Evolutionary conservation across 1,140 invertebrate species (phyloP).

Genomic region (Proales similis): DNA sequence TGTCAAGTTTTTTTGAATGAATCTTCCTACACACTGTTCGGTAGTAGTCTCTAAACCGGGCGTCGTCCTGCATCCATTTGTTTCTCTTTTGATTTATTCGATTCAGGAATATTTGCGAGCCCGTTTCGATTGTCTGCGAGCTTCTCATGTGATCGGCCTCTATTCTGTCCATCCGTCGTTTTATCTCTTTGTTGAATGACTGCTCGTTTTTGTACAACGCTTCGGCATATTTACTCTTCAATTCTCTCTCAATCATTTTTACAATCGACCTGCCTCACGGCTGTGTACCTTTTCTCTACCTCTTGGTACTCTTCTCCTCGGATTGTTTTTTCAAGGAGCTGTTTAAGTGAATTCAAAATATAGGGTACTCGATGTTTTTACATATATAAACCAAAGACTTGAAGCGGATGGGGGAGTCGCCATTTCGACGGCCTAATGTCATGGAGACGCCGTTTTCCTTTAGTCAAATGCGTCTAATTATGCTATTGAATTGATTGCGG

Average conservation of each 20-base stretch:
- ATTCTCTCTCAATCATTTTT: conserved; percentile 25
- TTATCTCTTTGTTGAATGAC: conserved; percentile 32
- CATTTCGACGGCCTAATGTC: too few species aligned
- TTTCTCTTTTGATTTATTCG: conserved; percentile 4
- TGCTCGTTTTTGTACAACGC: conserved; percentile 29
- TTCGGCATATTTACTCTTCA: conserved; percentile 36
- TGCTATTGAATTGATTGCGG: too few species aligned
- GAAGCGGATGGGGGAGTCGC: too few species aligned
- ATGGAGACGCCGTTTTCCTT: too few species aligned
- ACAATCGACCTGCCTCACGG: too few species aligned
- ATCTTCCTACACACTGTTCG: conserved; percentile 22
- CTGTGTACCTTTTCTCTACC: too few species aligned
- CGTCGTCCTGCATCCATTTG: conserved; percentile 32
- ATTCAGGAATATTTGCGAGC: conserved; percentile 30
- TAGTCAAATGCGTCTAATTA: too few species aligned
- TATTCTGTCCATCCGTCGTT: conserved; percentile 4
- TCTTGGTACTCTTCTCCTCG: too few species aligned
- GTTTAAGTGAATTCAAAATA: too few species aligned
- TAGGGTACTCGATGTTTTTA: too few species aligned
- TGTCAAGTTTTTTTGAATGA: conserved; percentile 29
- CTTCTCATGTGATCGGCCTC: conserved; percentile 15
- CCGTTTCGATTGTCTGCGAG: conserved; percentile 10
- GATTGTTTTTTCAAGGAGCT: too few species aligned
- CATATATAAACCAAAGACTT: too few species aligned
- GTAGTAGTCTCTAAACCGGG: conserved; percentile 27